These are phyloP conservation scores for Hozukius guyotensis DNA, from an alignment of 2,797 vertebrate genomes.

Conservation along the genomic window DNA sequence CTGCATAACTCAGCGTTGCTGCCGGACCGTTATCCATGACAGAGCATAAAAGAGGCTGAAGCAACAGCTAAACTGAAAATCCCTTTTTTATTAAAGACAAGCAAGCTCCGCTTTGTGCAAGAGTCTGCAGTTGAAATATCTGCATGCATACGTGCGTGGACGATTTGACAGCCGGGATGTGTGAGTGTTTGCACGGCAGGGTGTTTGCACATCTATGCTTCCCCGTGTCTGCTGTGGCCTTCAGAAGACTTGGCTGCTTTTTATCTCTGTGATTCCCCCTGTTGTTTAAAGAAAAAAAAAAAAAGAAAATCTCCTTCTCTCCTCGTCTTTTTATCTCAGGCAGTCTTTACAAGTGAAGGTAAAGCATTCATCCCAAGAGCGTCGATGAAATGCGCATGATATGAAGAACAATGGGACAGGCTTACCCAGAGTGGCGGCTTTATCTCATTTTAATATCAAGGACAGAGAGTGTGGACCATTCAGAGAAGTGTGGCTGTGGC, in stretches of 20 bases:
- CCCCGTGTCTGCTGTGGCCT: conserved; percentile 12
- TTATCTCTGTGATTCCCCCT: conserved; percentile 26
- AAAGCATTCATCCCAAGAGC: conserved; percentile 13
- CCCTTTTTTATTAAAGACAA: conserved; percentile 14
- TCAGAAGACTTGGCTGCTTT: conserved; percentile 24
- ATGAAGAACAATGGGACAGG: conserved; percentile 11
- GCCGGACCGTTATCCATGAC: not conserved
- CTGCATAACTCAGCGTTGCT: not conserved
- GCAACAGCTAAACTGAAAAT: conserved; percentile 22
- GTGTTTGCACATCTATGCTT: not conserved
- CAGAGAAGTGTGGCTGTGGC: not conserved
- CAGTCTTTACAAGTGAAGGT: conserved; percentile 18
- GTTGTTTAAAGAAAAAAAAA: not conserved
- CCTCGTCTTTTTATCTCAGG: not conserved
- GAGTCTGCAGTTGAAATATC: not conserved
- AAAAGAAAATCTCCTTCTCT: not conserved
- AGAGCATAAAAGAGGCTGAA: not conserved
- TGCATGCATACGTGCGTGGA: not conserved
- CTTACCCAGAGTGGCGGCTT: conserved; percentile 8
- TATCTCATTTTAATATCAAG: conserved; percentile 45
- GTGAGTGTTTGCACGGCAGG: not conserved
- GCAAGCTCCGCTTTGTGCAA: not conserved
- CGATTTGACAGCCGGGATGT: not conserved
- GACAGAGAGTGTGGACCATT: not conserved
- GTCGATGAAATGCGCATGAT: conserved; percentile 19